Conservation (phyloP, 2,113 vertebrate genomes). For the Perccottus glenii region DNA sequence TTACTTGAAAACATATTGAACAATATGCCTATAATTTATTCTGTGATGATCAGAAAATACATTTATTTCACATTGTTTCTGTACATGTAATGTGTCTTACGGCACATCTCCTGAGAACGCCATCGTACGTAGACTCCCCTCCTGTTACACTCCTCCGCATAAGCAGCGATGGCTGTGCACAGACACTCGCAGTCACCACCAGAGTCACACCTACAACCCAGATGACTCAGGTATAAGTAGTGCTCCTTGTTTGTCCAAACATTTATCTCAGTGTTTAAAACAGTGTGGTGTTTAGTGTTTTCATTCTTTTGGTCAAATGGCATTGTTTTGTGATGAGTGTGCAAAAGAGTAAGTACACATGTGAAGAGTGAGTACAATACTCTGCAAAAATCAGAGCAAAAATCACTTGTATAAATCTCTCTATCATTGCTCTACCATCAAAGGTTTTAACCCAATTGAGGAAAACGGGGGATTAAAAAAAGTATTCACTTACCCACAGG, state of each 20-base stretch:
- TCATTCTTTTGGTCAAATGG: too few species aligned
- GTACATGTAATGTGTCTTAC: conserved; percentile 59
- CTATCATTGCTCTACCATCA: too few species aligned
- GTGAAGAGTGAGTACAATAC: too few species aligned
- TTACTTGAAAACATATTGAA: neutral
- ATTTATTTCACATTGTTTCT: neutral
- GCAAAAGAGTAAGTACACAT: too few species aligned
- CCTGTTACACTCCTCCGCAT: conserved; percentile 85
- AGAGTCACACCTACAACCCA: conserved; percentile 73
- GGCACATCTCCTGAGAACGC: conserved; percentile 91
- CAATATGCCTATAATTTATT: neutral
- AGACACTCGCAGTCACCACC: conserved; percentile 93
- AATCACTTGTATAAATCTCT: too few species aligned
- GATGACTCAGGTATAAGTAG: neutral
- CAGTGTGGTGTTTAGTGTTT: too few species aligned
- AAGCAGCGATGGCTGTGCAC: conserved; percentile 88
- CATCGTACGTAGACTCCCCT: conserved; percentile 82
- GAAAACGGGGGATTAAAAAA: neutral
- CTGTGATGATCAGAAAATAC: neutral
- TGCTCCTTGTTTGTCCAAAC: too few species aligned
- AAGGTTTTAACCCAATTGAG: too few species aligned
- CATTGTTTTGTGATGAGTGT: too few species aligned
- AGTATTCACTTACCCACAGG: conserved; percentile 85
- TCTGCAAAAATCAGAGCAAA: too few species aligned
- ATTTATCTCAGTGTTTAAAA: too few species aligned